Percentiles rank a stretch among this genome's conserved stretches.
phyloP scores from a whole-genome alignment of 2,113 vertebrate species.

The Piliocolobus tephrosceles region DNA sequence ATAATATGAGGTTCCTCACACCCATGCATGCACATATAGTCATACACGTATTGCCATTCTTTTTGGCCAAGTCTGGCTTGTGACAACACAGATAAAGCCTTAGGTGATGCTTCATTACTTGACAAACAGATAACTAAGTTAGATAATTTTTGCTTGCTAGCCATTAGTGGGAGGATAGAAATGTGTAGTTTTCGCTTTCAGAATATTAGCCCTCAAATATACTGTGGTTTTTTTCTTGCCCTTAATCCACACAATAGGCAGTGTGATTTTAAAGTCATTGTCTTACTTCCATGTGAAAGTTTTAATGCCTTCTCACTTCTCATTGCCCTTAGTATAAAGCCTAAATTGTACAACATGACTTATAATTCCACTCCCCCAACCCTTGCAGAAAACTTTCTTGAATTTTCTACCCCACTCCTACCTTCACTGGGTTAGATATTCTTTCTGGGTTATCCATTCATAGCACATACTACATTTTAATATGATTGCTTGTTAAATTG shows the following conservation, averaged over 20 bases:
- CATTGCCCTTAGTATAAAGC: not conserved
- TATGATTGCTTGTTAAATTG: conserved; percentile 9
- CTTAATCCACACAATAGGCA: not conserved
- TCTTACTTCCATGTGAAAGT: not conserved
- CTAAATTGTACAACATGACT: not conserved
- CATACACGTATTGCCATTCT: not conserved
- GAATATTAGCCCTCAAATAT: not conserved
- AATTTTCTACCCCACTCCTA: not conserved
- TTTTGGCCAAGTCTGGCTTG: not conserved
- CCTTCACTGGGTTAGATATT: not conserved
- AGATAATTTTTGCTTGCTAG: not conserved
- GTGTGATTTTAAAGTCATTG: not conserved
- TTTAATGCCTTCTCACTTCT: not conserved
- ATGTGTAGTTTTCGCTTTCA: not conserved
- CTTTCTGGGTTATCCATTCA: not conserved
- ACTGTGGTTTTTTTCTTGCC: not conserved
- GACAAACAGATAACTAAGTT: not conserved
- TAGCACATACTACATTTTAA: not conserved
- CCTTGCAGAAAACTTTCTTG: not conserved
- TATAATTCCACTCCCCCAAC: not conserved
- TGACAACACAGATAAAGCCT: not conserved
- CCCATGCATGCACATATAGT: not conserved
- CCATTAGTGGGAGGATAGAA: not conserved
- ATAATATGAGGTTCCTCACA: not conserved
- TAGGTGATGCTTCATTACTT: not conserved